Conservation (phyloP, 2,888 invertebrate species). For the Dryobota labecula region DNA sequence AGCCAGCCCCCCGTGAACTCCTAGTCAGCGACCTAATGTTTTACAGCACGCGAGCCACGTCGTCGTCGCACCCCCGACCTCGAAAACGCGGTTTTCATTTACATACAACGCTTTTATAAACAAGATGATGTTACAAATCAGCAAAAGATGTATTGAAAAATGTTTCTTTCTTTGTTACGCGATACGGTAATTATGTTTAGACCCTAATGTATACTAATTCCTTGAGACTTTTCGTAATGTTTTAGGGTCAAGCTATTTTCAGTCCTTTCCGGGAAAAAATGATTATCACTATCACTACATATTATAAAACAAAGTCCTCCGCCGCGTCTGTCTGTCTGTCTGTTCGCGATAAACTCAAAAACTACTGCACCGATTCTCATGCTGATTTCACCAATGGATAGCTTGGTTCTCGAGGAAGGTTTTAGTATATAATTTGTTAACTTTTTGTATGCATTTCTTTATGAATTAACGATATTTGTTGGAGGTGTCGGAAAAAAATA, state of each 20-base stretch:
- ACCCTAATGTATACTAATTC: not conserved
- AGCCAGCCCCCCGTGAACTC: slow-evolving; percentile 83
- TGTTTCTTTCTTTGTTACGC: slow-evolving; percentile 20
- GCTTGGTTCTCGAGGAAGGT: no score
- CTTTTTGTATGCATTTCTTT: no score
- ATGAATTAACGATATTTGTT: no score
- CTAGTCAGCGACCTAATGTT: slow-evolving; percentile 84
- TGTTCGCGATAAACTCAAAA: no score
- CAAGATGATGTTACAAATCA: slow-evolving; percentile 69
- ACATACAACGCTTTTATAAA: slow-evolving; percentile 78
- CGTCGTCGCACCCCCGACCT: slow-evolving; percentile 80
- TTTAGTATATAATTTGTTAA: no score
- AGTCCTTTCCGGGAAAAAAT: not conserved
- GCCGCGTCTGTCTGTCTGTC: no score
- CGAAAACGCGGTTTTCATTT: slow-evolving; percentile 79
- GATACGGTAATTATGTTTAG: not conserved
- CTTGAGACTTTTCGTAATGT: slow-evolving; percentile 2
- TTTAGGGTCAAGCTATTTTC: no score
- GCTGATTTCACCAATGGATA: no score
- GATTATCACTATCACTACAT: no score
- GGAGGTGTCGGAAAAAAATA: no score
- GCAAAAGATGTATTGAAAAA: slow-evolving; percentile 39
- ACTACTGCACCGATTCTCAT: no score
- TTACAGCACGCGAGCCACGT: slow-evolving; percentile 83
- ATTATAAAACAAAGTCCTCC: no score